These are phyloP conservation scores for Himalopsyche phryganea DNA, from an alignment of 1,140 invertebrate species.

Conservation along the genomic window DNA sequence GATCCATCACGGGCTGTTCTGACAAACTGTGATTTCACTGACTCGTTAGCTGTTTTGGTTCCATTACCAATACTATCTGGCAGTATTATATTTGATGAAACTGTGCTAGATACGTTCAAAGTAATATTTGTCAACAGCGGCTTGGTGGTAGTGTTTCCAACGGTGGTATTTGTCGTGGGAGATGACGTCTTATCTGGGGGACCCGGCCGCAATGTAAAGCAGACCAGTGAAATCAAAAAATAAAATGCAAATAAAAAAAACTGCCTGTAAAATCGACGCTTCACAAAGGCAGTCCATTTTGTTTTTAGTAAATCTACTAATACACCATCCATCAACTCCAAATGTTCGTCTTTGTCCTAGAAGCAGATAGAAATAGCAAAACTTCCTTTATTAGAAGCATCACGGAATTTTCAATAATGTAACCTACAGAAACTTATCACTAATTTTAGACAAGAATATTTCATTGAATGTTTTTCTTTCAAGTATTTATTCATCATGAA, in stretches of 20 bases:
- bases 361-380: constrained; percentile 28
- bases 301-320: constrained; percentile 91
- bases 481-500: too few relatives aligned
- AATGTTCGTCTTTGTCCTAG: constrained; percentile 89
- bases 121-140: too few relatives aligned
- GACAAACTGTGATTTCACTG: background rate
- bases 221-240: constrained; percentile 81
- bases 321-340: constrained; percentile 93
- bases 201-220: constrained; percentile 83
- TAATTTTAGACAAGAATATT: background rate
- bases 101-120: too few relatives aligned
- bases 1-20: background rate
- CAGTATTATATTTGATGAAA: too few relatives aligned
- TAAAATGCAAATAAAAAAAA: constrained; percentile 88
- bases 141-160: background rate
- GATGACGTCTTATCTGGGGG: constrained; percentile 46
- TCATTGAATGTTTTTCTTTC: too few relatives aligned
- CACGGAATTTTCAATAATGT: too few relatives aligned
- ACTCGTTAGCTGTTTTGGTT: background rate
- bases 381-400: too few relatives aligned
- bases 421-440: too few relatives aligned
- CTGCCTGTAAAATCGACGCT: constrained; percentile 89
- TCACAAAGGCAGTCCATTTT: constrained; percentile 98
- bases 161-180: constrained; percentile 13
- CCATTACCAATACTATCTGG: too few relatives aligned